Conservation (phyloP, 2,113 vertebrate genomes). For the Raphicerus campestris region DNA sequence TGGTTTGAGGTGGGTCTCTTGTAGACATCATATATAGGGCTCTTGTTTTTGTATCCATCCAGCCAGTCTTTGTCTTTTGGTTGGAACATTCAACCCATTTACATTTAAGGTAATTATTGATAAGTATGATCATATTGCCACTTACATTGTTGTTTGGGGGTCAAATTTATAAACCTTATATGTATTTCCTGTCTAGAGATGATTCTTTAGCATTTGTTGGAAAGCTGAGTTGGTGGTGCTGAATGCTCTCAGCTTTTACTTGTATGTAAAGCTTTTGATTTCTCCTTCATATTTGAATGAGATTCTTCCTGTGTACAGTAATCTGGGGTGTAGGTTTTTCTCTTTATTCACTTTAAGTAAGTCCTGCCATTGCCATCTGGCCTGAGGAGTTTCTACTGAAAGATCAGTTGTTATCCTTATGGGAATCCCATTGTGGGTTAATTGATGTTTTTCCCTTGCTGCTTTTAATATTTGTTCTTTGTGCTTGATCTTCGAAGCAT, state of each 20-base stretch:
- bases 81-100: not conserved
- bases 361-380: not conserved
- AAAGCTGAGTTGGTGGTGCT: not conserved
- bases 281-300: not conserved
- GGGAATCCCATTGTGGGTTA: not conserved
- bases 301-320: not conserved
- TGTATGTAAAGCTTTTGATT: not conserved
- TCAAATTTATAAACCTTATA: not conserved
- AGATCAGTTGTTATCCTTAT: not conserved
- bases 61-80: not conserved
- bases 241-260: not conserved
- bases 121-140: not conserved
- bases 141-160: not conserved
- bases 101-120: not conserved
- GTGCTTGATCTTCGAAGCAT: not conserved
- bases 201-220: not conserved
- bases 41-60: not conserved
- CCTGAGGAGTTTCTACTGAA: not conserved
- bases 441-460: not conserved
- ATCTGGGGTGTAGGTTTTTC: not conserved
- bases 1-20: not conserved
- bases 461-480: not conserved
- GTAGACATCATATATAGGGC: not conserved
- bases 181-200: not conserved
- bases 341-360: not conserved